Evolutionary conservation across 2,113 vertebrate species (phyloP).

Genomic region (cat (Felis catus)): F.catus_Fca126_mat1.0 CM031416.1:148605501-148606000

Average conservation of each 20-base stretch:
- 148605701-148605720: not conserved
- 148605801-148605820: not conserved
- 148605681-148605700: not conserved
- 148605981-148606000: fast-evolving
- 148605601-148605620: too few relatives aligned
- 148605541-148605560: not conserved
- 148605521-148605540: not conserved
- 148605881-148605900: not conserved
- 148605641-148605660: not conserved
- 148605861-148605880: not conserved
- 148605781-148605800: not conserved
- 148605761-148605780: fast-evolving
- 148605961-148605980: fast-evolving
- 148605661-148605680: not conserved
- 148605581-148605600: fast-evolving
- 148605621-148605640: not conserved
- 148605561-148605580: fast-evolving
- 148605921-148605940: not conserved
- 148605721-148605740: too few relatives aligned
- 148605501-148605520: not conserved
- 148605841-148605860: fast-evolving
- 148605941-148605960: fast-evolving
- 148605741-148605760: fast-evolving
- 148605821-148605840: not conserved
- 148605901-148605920: fast-evolving